Evolutionary conservation across 2,888 invertebrate species (phyloP).

Genomic region (Eudasyphora cyanicolor): DNA sequence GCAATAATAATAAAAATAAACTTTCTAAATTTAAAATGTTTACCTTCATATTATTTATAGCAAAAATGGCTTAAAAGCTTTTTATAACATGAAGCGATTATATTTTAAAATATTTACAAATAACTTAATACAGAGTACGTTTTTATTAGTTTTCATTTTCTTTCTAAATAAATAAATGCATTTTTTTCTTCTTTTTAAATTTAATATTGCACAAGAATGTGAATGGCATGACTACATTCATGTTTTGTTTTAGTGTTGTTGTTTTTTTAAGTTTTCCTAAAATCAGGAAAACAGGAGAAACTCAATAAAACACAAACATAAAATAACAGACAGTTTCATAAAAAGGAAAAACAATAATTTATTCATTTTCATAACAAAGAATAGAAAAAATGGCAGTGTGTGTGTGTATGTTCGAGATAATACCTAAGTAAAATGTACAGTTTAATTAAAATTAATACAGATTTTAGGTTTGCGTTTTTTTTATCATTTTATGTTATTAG

Average conservation of each 20-base stretch:
- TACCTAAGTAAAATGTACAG: not conserved
- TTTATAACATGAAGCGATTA: not conserved
- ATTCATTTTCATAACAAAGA: conserved; percentile 27
- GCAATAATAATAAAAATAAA: too few relatives aligned
- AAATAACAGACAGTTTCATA: conserved; percentile 17
- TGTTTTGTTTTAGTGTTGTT: not conserved
- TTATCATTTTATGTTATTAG: too few relatives aligned
- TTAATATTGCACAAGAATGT: not conserved
- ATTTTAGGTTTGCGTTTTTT: not conserved
- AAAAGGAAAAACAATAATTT: conserved; percentile 49
- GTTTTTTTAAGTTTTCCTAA: not conserved
- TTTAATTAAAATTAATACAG: not conserved
- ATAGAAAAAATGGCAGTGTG: not conserved
- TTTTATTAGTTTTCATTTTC: not conserved
- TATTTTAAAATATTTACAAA: not conserved
- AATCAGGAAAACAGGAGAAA: not conserved
- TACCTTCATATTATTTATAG: too few relatives aligned
- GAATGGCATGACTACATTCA: too few relatives aligned
- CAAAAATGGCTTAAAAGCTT: not conserved
- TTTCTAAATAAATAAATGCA: not conserved
- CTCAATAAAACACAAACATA: not conserved
- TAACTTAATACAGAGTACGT: not conserved
- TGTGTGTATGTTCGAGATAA: not conserved
- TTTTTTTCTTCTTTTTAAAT: not conserved
- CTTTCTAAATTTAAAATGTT: too few relatives aligned